Evolutionary conservation across 2,888 invertebrate species (phyloP).

Genomic region (Noctua comes): DNA sequence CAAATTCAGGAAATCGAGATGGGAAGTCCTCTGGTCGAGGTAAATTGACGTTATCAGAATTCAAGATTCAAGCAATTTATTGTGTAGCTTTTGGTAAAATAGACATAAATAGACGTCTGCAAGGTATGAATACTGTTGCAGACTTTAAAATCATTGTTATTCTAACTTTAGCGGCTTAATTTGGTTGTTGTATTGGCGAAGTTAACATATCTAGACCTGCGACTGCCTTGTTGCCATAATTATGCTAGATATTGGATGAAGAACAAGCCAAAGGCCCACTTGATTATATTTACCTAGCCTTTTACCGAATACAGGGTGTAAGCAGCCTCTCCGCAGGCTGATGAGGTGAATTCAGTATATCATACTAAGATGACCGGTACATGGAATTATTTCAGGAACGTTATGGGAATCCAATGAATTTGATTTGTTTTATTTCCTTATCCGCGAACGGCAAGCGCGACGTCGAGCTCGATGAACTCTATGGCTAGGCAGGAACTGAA

Average conservation of each 20-base stretch:
- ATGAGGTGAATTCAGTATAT: no score
- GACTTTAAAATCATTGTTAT: neutral
- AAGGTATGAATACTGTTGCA: neutral
- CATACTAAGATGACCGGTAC: no score
- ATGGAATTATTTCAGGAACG: no score
- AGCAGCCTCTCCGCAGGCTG: no score
- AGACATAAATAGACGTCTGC: neutral
- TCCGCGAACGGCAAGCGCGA: no score
- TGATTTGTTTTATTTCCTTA: no score
- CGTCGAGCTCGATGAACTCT: no score
- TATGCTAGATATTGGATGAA: neutral
- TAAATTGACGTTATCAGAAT: conserved; percentile 12
- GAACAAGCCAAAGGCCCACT: neutral
- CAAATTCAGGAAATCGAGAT: conserved; percentile 21
- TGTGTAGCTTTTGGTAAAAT: neutral
- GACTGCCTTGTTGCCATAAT: neutral
- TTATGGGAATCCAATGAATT: no score
- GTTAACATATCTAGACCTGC: neutral
- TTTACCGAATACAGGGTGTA: neutral
- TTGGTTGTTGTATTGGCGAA: neutral
- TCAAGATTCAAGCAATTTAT: conserved; percentile 17
- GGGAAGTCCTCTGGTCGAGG: neutral
- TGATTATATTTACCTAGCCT: neutral
- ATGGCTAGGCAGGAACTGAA: no score
- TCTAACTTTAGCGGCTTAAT: neutral